These are phyloP conservation scores for Carpatolechia fugitivella DNA, from an alignment of 2,888 invertebrate genomes.

Conservation along the genomic window DNA sequence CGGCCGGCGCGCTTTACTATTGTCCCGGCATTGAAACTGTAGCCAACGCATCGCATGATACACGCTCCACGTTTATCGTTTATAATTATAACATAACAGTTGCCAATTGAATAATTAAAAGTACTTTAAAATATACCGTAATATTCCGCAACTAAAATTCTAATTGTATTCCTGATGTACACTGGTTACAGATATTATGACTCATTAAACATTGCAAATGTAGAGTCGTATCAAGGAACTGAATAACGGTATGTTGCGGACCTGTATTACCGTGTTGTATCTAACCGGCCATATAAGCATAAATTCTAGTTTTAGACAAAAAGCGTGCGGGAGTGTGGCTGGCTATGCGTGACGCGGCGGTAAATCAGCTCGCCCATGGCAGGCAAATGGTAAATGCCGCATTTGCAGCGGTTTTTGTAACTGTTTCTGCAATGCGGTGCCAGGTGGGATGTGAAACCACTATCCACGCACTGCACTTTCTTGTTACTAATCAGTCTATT, in stretches of 20 bases:
- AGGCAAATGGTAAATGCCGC: constrained; percentile 13
- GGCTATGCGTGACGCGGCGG: constrained; percentile 17
- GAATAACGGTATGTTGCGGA: constrained; percentile 8
- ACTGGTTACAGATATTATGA: neutral
- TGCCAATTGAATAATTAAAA: constrained; percentile 2
- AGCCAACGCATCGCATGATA: constrained; percentile 4
- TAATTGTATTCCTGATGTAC: neutral
- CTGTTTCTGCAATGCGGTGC: constrained; percentile 10
- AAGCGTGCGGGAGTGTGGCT: constrained; percentile 13
- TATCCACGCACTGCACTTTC: constrained; percentile 10
- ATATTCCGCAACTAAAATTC: neutral
- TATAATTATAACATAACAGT: neutral
- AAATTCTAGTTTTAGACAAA: constrained; percentile 11
- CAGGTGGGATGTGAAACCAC: constrained; percentile 13
- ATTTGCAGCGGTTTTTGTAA: constrained; percentile 12
- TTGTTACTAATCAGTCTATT: too few relatives aligned
- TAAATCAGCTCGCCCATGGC: constrained; percentile 11
- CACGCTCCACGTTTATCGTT: neutral
- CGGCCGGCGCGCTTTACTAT: constrained; percentile 5
- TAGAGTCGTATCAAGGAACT: constrained; percentile 11
- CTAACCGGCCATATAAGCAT: constrained; percentile 11
- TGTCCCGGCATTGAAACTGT: constrained; percentile 9
- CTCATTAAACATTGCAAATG: neutral
- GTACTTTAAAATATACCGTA: neutral
- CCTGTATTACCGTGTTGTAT: constrained; percentile 5